Base-by-base conservation (phyloP, 2,888 invertebrate species). In the Mellilla xanthometata region DNA sequence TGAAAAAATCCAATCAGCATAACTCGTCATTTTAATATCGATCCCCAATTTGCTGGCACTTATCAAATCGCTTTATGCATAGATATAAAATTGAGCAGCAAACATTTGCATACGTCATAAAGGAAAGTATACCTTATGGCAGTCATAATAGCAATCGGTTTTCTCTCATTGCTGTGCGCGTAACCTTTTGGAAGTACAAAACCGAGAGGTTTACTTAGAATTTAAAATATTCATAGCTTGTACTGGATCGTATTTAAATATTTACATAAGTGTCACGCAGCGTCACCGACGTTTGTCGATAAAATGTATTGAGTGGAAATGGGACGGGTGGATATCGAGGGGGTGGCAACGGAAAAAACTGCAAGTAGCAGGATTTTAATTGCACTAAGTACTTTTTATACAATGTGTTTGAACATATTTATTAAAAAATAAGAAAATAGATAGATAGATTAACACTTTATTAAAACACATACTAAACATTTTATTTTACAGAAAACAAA, bases 151-250 rank as follows among this genome's bases (percentile, higher is more conserved):
- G 66, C 68, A 73, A 68, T 60, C 65, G 65, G 53, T 71, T 74
- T 74, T 72, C 65, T 74, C 72, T 76, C 70, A 78, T 78, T 79
- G 72, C 60, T 58, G 64, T 69, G 64, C 69, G 68, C 64, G 68
- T 73, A 73, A 76, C 73, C 68, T 79, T 73, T 76, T 65, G 63
- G 65, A 65, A 76, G 69, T 70, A 76, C 76, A 76, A 80, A 81
- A 78, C 76, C 70, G 77, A 83, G 84, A 79, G 86, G 82, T 87
- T 87, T 87, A 82, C 87, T 86, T 83, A 74, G 80, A 84, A 76
- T 85, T 90, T 90, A 90, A 90, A 88, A 90, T 90, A 90, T 90
- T 90, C 90, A 90, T 90, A 90, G 90, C 86, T 86, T 89, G 90
- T 87, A 88, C 89, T 86, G 82, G 85, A 90, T 90, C 89, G 90